These are phyloP conservation scores for Habrosyne pyritoides DNA, from an alignment of 2,888 invertebrate species.

Conservation along the genomic window DNA sequence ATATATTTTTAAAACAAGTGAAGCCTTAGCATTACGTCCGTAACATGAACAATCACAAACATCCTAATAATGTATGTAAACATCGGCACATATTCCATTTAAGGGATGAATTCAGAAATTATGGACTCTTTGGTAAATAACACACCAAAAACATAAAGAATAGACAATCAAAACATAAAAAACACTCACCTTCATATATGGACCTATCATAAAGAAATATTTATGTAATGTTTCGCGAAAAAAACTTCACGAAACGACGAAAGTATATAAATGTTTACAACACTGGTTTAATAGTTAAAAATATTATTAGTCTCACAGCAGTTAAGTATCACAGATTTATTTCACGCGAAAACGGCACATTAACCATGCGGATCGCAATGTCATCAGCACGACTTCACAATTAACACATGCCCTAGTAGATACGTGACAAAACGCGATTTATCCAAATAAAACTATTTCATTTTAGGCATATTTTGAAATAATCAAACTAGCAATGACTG, in stretches of 20 bases:
- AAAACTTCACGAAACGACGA: slow-evolving; percentile 74
- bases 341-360: slow-evolving; percentile 53
- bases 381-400: slow-evolving; percentile 58
- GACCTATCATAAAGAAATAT: slow-evolving; percentile 82
- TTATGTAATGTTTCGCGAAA: slow-evolving; percentile 75
- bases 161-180: slow-evolving; percentile 31
- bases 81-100: neutral
- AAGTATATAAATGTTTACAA: slow-evolving; percentile 19
- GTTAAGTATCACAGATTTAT: slow-evolving; percentile 72
- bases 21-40: neutral
- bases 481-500: slow-evolving; percentile 31
- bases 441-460: slow-evolving; percentile 56
- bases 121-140: too few species aligned
- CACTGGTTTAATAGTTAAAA: slow-evolving; percentile 25
- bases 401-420: slow-evolving; percentile 56
- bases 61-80: neutral
- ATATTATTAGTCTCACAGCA: slow-evolving; percentile 64
- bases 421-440: slow-evolving; percentile 21
- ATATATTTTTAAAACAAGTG: neutral
- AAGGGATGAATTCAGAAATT: neutral
- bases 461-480: slow-evolving; percentile 73
- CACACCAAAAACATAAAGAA: slow-evolving; percentile 5
- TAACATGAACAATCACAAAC: neutral
- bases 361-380: slow-evolving; percentile 57
- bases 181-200: slow-evolving; percentile 81